Conservation (phyloP, 2,888 invertebrate genomes). For the Marasmarcha lunaedactyla region DNA sequence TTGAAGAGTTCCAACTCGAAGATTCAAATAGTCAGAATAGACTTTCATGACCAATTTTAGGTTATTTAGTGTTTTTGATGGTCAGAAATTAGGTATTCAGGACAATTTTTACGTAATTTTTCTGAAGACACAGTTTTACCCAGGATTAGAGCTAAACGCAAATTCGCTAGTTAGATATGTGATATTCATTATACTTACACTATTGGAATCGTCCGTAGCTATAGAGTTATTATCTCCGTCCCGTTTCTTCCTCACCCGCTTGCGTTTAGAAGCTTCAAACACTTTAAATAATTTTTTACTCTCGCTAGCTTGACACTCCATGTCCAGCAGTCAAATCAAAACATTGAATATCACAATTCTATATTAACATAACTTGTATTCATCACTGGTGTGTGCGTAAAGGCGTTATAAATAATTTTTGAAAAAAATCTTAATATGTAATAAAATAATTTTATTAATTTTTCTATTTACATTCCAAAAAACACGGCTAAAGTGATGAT, state of each 20-base stretch:
- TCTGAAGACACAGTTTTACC: too few species aligned
- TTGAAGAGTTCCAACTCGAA: too few species aligned
- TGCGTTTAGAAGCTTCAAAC: conserved; percentile 47
- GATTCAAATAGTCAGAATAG: too few species aligned
- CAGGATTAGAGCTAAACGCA: too few species aligned
- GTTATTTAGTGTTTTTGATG: too few species aligned
- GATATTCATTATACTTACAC: conserved; percentile 56
- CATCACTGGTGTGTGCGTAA: too few species aligned
- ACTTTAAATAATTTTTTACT: conserved; percentile 57
- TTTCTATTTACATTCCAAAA: conserved; percentile 9
- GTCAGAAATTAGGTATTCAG: too few species aligned
- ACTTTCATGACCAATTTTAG: too few species aligned
- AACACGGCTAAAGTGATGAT: not conserved
- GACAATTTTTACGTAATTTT: too few species aligned
- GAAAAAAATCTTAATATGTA: not conserved
- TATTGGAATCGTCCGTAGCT: conserved; percentile 38
- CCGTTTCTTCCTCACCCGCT: conserved; percentile 34
- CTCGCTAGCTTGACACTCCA: conserved; percentile 55
- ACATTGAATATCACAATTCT: not conserved
- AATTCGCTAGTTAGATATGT: too few species aligned
- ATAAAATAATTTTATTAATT: conserved; percentile 2
- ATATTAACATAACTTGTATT: not conserved
- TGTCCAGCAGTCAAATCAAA: conserved; percentile 15
- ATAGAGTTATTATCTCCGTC: conserved; percentile 39
- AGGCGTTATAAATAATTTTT: too few species aligned